Evolutionary conservation across 2,888 invertebrate species (phyloP).

Genomic region (Microctonus hyperodae): DNA sequence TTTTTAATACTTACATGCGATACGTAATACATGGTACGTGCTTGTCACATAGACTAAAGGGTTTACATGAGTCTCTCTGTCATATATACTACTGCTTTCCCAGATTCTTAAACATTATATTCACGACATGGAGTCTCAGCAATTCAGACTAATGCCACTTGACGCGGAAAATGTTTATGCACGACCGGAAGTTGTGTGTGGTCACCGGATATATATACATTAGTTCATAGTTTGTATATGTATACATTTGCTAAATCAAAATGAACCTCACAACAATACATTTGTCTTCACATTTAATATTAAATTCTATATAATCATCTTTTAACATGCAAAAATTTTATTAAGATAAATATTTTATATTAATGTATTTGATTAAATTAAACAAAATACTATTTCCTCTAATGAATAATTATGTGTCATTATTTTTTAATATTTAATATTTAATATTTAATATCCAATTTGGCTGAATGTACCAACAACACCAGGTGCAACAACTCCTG

Average conservation of each 20-base stretch:
- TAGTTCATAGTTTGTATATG: neutral
- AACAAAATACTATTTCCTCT: too few relatives aligned
- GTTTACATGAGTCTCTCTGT: conserved; percentile 48
- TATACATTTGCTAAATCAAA: conserved; percentile 19
- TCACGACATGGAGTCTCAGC: conserved; percentile 32
- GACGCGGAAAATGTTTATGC: conserved; percentile 38
- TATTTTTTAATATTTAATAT: neutral
- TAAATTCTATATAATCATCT: neutral
- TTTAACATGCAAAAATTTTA: neutral
- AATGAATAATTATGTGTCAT: too few relatives aligned
- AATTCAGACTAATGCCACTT: conserved; percentile 39
- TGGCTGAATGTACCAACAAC: conserved; percentile 47
- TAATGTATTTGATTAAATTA: neutral
- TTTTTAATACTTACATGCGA: conserved; percentile 52
- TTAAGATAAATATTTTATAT: neutral
- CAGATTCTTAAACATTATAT: conserved; percentile 42
- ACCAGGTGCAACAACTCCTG: conserved; percentile 51
- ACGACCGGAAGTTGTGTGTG: conserved; percentile 33
- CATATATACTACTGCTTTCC: conserved; percentile 58
- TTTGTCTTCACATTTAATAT: conserved; percentile 10
- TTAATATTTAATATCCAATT: conserved; percentile 43
- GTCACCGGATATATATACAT: conserved; percentile 16
- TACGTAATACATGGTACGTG: conserved; percentile 57
- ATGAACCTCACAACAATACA: conserved; percentile 14
- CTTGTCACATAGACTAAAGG: conserved; percentile 55